Evolutionary conservation across 2,888 invertebrate genomes (phyloP).

Genomic region (Drosophila leonis): DNA sequence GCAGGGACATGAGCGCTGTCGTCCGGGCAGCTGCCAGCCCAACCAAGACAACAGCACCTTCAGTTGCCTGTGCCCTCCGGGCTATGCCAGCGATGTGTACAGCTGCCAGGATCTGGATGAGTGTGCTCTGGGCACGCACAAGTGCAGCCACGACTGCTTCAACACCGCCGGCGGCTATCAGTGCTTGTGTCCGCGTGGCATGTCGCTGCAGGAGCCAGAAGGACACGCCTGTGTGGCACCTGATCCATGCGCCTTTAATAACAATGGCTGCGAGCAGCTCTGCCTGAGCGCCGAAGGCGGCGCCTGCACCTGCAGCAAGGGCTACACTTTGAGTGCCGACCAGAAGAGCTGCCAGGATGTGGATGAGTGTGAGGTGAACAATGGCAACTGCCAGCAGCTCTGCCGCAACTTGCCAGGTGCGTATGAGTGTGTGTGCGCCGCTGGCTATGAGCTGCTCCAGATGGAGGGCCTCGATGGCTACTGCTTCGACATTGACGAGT

Average conservation of each 20-base stretch:
- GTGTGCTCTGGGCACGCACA: slow-evolving; percentile 83
- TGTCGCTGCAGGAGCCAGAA: slow-evolving; percentile 80
- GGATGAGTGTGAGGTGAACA: slow-evolving; percentile 86
- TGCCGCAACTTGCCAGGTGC: slow-evolving; percentile 86
- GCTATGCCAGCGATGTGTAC: slow-evolving; percentile 75
- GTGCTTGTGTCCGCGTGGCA: slow-evolving; percentile 86
- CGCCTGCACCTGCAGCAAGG: slow-evolving; percentile 85
- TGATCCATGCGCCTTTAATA: slow-evolving; percentile 86
- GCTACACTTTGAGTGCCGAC: slow-evolving; percentile 83
- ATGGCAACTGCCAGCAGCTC: slow-evolving; percentile 85
- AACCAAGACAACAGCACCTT: slow-evolving; percentile 85
- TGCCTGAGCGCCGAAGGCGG: slow-evolving; percentile 85
- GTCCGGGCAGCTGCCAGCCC: slow-evolving; percentile 82
- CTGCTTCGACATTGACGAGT: slow-evolving; percentile 87
- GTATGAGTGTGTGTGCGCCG: slow-evolving; percentile 86
- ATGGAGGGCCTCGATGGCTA: slow-evolving; percentile 63
- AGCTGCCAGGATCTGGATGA: slow-evolving; percentile 86
- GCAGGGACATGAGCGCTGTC: slow-evolving; percentile 77
- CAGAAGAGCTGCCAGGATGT: slow-evolving; percentile 86
- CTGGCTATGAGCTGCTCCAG: slow-evolving; percentile 83
- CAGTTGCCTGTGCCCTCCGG: slow-evolving; percentile 86
- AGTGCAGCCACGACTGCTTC: slow-evolving; percentile 87
- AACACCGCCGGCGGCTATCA: slow-evolving; percentile 86
- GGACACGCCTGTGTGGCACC: slow-evolving; percentile 85
- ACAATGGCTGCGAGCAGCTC: slow-evolving; percentile 88